These are phyloP conservation scores for Mormoops blainvillei DNA, from an alignment of 2,113 vertebrate genomes.

Conservation along the genomic window DNA sequence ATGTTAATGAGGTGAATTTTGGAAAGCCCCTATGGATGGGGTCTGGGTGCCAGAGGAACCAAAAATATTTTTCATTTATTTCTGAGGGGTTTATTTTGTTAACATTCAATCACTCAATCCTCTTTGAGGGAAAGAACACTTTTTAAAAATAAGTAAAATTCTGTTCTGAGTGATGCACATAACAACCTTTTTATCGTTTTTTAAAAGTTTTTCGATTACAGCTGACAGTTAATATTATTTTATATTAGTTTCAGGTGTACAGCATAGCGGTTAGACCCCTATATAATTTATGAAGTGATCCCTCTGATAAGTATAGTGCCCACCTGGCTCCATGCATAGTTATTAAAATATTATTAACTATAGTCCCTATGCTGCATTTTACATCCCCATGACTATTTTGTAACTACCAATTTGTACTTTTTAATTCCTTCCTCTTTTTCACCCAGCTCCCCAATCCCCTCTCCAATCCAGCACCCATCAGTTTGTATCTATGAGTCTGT, in stretches of 20 bases:
- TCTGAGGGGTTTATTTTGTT: slow-evolving; percentile 77
- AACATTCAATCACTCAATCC: slow-evolving; percentile 68
- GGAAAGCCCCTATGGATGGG: background rate
- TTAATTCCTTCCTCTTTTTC: background rate
- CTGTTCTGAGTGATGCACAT: background rate
- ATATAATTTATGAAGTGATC: background rate
- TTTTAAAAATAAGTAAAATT: background rate
- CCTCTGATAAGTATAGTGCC: background rate
- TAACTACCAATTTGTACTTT: background rate
- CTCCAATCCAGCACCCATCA: background rate
- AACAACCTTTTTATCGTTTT: background rate
- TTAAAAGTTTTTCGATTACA: background rate
- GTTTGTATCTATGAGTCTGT: too few relatives aligned
- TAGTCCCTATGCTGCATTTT: too few relatives aligned
- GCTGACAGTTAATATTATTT: background rate
- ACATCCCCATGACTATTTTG: too few relatives aligned
- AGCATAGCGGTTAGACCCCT: background rate
- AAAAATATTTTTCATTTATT: slow-evolving; percentile 62
- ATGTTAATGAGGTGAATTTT: slow-evolving; percentile 19
- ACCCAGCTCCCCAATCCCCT: background rate
- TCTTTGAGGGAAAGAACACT: background rate
- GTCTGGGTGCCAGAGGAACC: background rate
- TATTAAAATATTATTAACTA: too few relatives aligned
- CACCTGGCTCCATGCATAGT: too few relatives aligned
- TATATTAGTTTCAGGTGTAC: background rate